phyloP scores from a whole-genome alignment of 2,113 vertebrate genomes.

The Trichomycterus rosablanca region DNA sequence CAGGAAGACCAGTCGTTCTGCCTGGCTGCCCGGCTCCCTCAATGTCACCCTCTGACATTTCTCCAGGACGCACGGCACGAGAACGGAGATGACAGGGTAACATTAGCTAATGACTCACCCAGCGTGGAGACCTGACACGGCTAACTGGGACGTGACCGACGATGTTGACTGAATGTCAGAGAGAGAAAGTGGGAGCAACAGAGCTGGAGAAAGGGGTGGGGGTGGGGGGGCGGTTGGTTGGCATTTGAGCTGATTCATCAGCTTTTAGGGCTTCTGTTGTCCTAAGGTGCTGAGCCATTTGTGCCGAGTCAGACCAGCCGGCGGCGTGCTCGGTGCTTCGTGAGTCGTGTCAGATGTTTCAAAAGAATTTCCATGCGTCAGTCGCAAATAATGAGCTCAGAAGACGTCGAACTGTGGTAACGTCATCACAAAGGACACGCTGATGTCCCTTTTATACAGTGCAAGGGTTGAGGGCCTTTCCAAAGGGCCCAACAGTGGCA shows the following conservation, averaged over 20 bases:
- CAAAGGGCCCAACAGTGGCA: no score
- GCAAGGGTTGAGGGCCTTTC: no score
- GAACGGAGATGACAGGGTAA: slow-evolving; percentile 48
- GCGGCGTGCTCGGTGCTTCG: slow-evolving; percentile 58
- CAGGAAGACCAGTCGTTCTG: slow-evolving; percentile 24
- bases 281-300: slow-evolving; percentile 61
- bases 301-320: slow-evolving; percentile 68
- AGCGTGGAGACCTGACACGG: slow-evolving; percentile 45
- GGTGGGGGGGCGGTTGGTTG: no score
- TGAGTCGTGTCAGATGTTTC: slow-evolving; percentile 57
- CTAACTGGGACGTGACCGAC: slow-evolving; percentile 43
- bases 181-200: not conserved
- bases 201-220: not conserved
- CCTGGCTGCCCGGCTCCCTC: slow-evolving; percentile 38
- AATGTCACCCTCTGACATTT: slow-evolving; percentile 46
- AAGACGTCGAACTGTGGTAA: slow-evolving; percentile 3
- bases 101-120: slow-evolving; percentile 52
- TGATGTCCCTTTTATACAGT: no score
- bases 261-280: slow-evolving; percentile 62
- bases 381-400: not conserved
- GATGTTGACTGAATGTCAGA: slow-evolving; percentile 61
- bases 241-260: slow-evolving; percentile 66
- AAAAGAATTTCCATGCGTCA: slow-evolving; percentile 41
- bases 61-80: slow-evolving; percentile 42
- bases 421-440: not conserved